phyloP scores from a whole-genome alignment of 2,797 vertebrate genomes.

The Anguilla pacifica region DNA sequence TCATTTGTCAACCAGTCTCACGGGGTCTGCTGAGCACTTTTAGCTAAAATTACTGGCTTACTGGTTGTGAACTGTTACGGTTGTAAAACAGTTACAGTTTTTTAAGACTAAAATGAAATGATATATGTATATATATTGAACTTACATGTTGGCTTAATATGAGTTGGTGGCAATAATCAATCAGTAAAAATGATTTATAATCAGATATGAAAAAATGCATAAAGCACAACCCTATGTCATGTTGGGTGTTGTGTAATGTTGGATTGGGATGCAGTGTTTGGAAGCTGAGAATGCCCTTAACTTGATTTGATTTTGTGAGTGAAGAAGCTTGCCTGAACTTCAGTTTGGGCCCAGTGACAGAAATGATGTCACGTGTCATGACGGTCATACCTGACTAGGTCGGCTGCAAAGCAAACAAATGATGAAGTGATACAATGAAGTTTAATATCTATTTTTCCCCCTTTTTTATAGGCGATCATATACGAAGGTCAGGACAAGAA shows the following conservation, averaged over 20 bases:
- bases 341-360: not conserved
- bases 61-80: too few relatives aligned
- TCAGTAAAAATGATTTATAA: not conserved
- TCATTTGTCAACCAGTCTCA: too few relatives aligned
- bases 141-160: too few relatives aligned
- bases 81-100: too few relatives aligned
- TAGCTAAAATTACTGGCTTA: too few relatives aligned
- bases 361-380: not conserved
- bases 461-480: slow-evolving; percentile 82
- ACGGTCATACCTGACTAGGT: not conserved
- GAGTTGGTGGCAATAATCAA: not conserved
- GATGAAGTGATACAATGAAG: not conserved
- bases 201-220: not conserved
- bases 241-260: not conserved
- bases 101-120: too few relatives aligned
- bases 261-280: not conserved
- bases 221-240: not conserved
- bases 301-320: not conserved
- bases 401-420: not conserved
- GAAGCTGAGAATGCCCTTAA: not conserved
- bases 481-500: slow-evolving; percentile 99
- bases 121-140: too few relatives aligned
- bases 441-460: not conserved
- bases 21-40: too few relatives aligned
- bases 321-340: not conserved